These are phyloP conservation scores for Scelioninae gen. 2 DNA, from an alignment of 2,888 invertebrate species.

Conservation along the genomic window DNA sequence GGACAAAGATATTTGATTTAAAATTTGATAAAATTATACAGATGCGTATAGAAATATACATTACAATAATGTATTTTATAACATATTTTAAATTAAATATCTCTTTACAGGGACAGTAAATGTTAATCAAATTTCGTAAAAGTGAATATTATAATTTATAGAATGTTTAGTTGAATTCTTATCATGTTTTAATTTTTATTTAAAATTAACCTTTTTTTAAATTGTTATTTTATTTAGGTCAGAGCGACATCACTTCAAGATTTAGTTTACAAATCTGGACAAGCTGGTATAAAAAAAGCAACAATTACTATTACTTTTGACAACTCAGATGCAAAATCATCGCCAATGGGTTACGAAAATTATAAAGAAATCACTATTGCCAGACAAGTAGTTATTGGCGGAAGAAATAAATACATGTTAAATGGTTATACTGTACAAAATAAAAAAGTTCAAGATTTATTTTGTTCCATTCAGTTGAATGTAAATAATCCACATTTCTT, in stretches of 20 bases:
- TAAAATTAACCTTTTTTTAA: not conserved
- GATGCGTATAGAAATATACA: no score
- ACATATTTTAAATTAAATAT: no score
- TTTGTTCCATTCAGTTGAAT: conserved; percentile 97
- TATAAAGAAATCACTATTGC: conserved; percentile 94
- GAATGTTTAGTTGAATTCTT: no score
- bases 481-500: conserved; percentile 99
- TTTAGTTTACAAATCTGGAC: conserved; percentile 97
- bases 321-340: conserved; percentile 86
- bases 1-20: no score
- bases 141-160: no score
- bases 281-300: conserved; percentile 96
- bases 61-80: no score
- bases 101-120: no score
- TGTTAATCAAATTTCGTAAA: no score
- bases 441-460: conserved; percentile 93
- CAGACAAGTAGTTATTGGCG: conserved; percentile 91
- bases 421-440: conserved; percentile 94
- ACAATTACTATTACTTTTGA: conserved; percentile 97
- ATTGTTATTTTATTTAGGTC: conserved; percentile 79
- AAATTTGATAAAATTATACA: no score
- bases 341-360: conserved; percentile 94
- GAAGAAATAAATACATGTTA: conserved; percentile 93
- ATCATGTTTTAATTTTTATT: no score
- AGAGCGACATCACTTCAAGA: conserved; percentile 93